These are phyloP conservation scores for Tolypeutes matacus DNA, from an alignment of 2,797 vertebrate genomes.

Conservation along the genomic window DNA sequence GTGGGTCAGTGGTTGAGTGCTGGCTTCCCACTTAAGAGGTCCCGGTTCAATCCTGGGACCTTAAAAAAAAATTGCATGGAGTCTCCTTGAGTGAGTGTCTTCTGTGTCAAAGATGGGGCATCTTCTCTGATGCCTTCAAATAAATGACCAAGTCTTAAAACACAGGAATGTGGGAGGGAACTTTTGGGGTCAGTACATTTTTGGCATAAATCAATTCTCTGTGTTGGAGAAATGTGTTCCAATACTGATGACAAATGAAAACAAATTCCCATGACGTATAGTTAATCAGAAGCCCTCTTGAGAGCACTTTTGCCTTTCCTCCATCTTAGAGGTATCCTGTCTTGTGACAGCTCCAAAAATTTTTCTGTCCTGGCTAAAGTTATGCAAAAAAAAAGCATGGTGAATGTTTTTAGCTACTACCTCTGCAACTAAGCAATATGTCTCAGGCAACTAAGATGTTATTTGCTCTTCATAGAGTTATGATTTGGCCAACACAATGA, in stretches of 20 bases:
- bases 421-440: not conserved
- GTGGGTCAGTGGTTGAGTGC: no score
- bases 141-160: not conserved
- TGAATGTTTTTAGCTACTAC: not conserved
- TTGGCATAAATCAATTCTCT: not conserved
- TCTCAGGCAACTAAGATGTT: not conserved
- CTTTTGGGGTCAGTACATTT: not conserved
- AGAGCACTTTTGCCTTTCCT: not conserved
- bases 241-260: not conserved
- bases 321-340: not conserved
- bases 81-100: not conserved
- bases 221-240: not conserved
- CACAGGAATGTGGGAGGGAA: not conserved
- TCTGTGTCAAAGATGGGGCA: not conserved
- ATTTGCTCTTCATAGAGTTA: not conserved
- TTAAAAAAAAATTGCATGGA: not conserved
- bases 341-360: not conserved
- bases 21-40: no score
- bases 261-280: not conserved
- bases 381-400: not conserved
- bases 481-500: not conserved
- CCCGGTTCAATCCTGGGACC: no score
- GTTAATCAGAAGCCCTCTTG: not conserved
- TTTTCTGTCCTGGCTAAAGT: not conserved
- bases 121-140: not conserved